Evolutionary conservation across 1,140 invertebrate species (phyloP).

Genomic region (Adelges cooleyi): DNA sequence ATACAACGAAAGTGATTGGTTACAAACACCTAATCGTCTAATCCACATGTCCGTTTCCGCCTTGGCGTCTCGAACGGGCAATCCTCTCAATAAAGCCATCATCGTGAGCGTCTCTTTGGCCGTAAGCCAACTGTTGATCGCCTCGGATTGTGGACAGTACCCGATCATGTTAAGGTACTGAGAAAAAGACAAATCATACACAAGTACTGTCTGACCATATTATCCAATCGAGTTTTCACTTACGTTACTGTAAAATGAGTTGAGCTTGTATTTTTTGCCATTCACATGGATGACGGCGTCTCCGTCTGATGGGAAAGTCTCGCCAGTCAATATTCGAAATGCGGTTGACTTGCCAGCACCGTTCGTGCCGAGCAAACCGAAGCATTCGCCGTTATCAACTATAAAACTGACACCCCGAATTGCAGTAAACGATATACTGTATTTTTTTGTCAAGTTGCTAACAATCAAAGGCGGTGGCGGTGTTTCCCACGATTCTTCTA

Average conservation of each 20-base stretch:
- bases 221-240: background rate
- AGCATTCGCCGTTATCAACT: slow-evolving; percentile 66
- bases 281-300: slow-evolving; percentile 28
- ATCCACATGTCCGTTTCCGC: slow-evolving; percentile 45
- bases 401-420: slow-evolving; percentile 60
- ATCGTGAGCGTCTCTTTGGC: slow-evolving; percentile 64
- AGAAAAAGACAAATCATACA: slow-evolving; percentile 27
- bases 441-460: slow-evolving; percentile 32
- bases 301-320: slow-evolving; percentile 30
- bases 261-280: slow-evolving; percentile 5
- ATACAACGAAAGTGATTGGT: background rate
- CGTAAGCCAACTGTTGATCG: slow-evolving; percentile 65
- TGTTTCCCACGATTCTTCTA: too few relatives aligned
- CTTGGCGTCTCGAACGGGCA: slow-evolving; percentile 43
- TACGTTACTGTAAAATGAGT: background rate
- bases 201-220: background rate
- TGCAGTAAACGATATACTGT: slow-evolving; percentile 39
- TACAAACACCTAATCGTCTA: slow-evolving; percentile 43
- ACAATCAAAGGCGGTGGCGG: slow-evolving; percentile 29
- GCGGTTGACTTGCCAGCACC: slow-evolving; percentile 78
- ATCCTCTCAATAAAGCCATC: slow-evolving; percentile 62
- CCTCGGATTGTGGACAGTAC: slow-evolving; percentile 78
- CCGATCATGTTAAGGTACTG: slow-evolving; percentile 49
- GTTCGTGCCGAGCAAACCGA: slow-evolving; percentile 80
- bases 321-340: slow-evolving; percentile 79